Base-by-base conservation (phyloP, 2,113 vertebrate species). In the Cyanoramphus novaezelandiae region DNA sequence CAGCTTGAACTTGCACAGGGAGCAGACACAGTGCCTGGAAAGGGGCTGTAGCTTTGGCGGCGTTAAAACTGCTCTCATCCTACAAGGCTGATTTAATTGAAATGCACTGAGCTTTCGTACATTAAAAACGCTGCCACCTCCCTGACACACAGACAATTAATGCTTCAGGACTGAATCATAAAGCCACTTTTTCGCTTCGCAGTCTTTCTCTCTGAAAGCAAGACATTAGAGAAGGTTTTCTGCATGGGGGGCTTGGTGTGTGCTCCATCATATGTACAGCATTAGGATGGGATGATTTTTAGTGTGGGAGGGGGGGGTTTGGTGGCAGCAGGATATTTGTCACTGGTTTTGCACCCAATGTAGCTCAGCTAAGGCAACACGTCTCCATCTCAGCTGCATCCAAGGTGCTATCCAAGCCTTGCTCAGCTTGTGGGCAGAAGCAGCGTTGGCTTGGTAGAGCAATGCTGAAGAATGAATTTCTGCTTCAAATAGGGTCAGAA, bases 391-490 rank as follows among this genome's bases (percentile, higher is more conserved):
- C 77, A 7, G 59, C 60, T 35, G 39, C 86, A 27, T 0, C 35
- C 6, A 13, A 59, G 57, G 15, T 1, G 12, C 75, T 46, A 4
- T 2, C n/a, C 0, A 0, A 62, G 59, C 67, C 82, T 13, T 2
- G 31, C 86, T 33, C 94, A 24, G 57, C 81, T 21, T 4, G 23
- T 15, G 70, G 60, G 85, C 70, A 88, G 63, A n/a, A 52, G 25
- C 1, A 41, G 8, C 3, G n/a, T 33, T 49, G 33, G 41, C 59
- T 39, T 43, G 63, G n/a, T 17, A 13, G 63, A 83, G 33, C 17
- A 37, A 10, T 2, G 7, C 71, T 9, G 71, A 43, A 46, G 50
- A 68, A 53, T 20, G 2, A 59, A 57, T 78, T 80, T 49, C 55
- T 82, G 60, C 76, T 49, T 55, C 43, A 31, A 77, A 47, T 0